Base-by-base conservation (phyloP, 2,797 vertebrate species). In the Chelmon rostratus region DNA sequence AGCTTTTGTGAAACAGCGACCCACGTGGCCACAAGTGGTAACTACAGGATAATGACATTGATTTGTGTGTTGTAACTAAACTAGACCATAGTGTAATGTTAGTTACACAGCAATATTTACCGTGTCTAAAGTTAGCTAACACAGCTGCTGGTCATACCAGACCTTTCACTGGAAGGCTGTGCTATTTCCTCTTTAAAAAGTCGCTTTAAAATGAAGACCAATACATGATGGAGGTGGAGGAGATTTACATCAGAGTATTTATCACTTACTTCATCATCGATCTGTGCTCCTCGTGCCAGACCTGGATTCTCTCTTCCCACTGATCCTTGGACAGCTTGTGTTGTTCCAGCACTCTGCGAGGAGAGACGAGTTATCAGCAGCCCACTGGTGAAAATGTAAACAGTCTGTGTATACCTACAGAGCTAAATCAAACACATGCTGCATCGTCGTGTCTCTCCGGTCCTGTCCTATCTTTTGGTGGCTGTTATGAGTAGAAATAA, bases 251-350 rank as follows among this genome's bases (percentile, higher is more conserved):
- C 8, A 3, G 12, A 31, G 37, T 1, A 10, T 59, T n/a, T 2
- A 3, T 68, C 38, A 88, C 97, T 96, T 78, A 99, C 98, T 97
- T 99, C 68, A 97, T 92, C 96, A 99, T 97, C 6, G 94, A 94
- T 1, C 94, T 92, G 92, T 99, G 98, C 75, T 99, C 98, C 18
- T 97, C 88, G 0, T 99, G 98, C 98, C 98, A 99, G 79, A 96
- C 94, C 89, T 98, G 96, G 93, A 99, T 98, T 57, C 98, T 94
- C 31, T 99, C 97, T 81, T 99, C 98, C 98, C 98, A 99, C 88
- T 99, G 97, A 11, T 97, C 97, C 91, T 96, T 96, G 88, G 96
- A 96, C 81, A 99, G 96, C 82, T 98, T 99, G 93, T 99, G 98
- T 92, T 99, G 98, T 64, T 98, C 96, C 95, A 98, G 94, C 53